These are phyloP conservation scores for Columba livia DNA, from an alignment of 2,113 vertebrate species.

Conservation along the genomic window DNA sequence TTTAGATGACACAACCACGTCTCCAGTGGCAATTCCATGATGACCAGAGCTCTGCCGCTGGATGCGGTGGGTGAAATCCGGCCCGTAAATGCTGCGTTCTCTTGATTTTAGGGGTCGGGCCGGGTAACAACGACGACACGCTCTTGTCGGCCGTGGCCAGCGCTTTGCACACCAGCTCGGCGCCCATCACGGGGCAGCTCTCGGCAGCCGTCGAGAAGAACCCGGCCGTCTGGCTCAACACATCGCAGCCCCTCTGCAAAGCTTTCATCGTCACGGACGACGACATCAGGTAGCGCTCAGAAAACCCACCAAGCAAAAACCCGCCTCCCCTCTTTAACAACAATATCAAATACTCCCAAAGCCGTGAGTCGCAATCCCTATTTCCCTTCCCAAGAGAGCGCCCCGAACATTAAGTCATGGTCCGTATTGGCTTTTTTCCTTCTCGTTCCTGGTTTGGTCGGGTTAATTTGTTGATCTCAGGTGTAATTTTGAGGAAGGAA, in stretches of 20 bases:
- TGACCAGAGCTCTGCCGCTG: neutral
- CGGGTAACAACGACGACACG: conserved; percentile 84
- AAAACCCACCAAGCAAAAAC: neutral
- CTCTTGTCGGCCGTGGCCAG: conserved; percentile 90
- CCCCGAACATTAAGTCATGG: neutral
- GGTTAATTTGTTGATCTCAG: neutral
- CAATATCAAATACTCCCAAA: neutral
- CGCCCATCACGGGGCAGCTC: conserved; percentile 88
- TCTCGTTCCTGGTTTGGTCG: neutral
- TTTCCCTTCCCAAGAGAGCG: neutral
- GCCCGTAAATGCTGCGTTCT: neutral
- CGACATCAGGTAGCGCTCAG: conserved; percentile 82
- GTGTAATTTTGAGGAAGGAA: neutral
- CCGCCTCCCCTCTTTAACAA: neutral
- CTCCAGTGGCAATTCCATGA: neutral
- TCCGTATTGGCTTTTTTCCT: neutral
- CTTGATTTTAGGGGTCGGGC: conserved; percentile 80
- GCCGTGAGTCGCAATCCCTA: neutral
- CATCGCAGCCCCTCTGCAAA: conserved; percentile 88
- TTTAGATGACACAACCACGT: no score
- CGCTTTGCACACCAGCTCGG: conserved; percentile 90
- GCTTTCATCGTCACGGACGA: conserved; percentile 91
- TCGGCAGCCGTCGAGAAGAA: conserved; percentile 91
- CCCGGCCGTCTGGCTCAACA: conserved; percentile 91
- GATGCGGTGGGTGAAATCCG: accelerated